phyloP scores from a whole-genome alignment of 2,888 invertebrate species.

The Choristoneura rosaceana region DNA sequence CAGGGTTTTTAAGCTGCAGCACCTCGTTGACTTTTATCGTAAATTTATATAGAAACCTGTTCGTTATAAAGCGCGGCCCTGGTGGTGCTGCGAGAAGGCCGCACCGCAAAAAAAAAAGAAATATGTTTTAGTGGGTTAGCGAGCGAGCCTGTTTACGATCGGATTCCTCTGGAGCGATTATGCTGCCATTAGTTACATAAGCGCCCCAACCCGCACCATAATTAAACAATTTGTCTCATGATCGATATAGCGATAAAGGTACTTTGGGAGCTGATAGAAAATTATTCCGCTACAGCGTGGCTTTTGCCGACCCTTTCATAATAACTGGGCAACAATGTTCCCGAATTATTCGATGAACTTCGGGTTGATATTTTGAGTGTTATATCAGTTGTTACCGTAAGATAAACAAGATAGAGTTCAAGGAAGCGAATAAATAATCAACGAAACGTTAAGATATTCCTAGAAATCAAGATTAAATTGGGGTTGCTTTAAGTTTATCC shows the following conservation, averaged over 20 bases:
- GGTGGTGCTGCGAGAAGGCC: conserved; percentile 63
- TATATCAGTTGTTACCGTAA: background rate
- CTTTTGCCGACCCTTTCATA: conserved; percentile 9
- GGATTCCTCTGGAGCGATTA: conserved; percentile 75
- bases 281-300: conserved; percentile 23
- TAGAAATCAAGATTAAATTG: conserved; percentile 6
- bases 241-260: conserved; percentile 59
- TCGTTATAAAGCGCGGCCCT: conserved; percentile 67
- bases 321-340: background rate
- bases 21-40: conserved; percentile 73
- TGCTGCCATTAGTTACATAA: conserved; percentile 80
- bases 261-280: conserved; percentile 45
- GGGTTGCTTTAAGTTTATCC: conserved; percentile 3
- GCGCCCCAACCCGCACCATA: conserved; percentile 62
- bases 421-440: background rate
- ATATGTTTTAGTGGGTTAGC: conserved; percentile 85
- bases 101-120: conserved; percentile 83
- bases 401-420: background rate
- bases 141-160: conserved; percentile 82
- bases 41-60: conserved; percentile 80
- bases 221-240: conserved; percentile 74
- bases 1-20: conserved; percentile 63
- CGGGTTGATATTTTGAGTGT: conserved; percentile 2
- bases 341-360: background rate
- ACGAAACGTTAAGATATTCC: background rate